Conservation (phyloP, 1,140 invertebrate genomes). For the Calosoma granatense region DNA sequence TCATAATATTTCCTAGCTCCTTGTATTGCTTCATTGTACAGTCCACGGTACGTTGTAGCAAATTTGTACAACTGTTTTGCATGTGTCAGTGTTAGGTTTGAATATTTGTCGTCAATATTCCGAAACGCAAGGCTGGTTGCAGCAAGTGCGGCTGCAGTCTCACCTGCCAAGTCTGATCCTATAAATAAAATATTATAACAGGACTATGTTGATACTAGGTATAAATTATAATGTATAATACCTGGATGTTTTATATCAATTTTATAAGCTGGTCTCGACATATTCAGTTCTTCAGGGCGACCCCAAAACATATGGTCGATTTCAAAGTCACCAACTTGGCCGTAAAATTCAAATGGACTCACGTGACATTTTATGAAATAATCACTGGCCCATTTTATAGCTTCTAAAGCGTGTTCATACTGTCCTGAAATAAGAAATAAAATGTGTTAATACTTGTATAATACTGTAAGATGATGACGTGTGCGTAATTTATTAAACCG, state of each 20-base stretch:
- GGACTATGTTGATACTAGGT: slow-evolving; percentile 1
- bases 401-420: slow-evolving; percentile 35
- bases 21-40: slow-evolving; percentile 46
- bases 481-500: slow-evolving; percentile 3
- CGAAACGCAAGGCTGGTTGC: slow-evolving; percentile 44
- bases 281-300: slow-evolving; percentile 50
- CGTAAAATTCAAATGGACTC: slow-evolving; percentile 43
- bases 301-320: slow-evolving; percentile 48
- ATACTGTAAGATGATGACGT: background rate
- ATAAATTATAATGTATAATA: slow-evolving; percentile 17
- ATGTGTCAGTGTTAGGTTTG: slow-evolving; percentile 38
- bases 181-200: slow-evolving; percentile 9
- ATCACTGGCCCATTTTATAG: slow-evolving; percentile 50
- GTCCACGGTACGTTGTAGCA: slow-evolving; percentile 42
- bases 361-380: slow-evolving; percentile 53
- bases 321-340: slow-evolving; percentile 47
- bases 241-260: slow-evolving; percentile 44
- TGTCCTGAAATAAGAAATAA: slow-evolving; percentile 25
- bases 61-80: slow-evolving; percentile 50
- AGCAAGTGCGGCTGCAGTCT: slow-evolving; percentile 50
- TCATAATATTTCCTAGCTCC: slow-evolving; percentile 44
- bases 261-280: slow-evolving; percentile 47
- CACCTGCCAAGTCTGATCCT: slow-evolving; percentile 53
- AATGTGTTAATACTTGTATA: background rate
- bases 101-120: slow-evolving; percentile 38